Conservation (phyloP, 2,113 vertebrate genomes). For the Felis chaus region DNA sequence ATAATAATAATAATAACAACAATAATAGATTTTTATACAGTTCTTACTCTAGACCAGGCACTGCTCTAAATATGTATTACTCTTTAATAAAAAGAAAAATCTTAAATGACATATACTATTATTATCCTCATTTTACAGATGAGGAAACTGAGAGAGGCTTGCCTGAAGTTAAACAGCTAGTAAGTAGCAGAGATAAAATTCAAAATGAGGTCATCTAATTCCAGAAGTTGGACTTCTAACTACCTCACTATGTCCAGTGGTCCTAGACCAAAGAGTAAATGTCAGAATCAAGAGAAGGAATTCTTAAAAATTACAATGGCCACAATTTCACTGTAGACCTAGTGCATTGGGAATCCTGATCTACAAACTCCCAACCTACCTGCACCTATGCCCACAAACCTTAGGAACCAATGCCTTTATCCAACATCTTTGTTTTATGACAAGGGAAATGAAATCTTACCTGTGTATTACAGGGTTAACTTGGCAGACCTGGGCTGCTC, state of each 20-base stretch:
- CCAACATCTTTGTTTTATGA: background rate
- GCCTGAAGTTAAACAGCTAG: background rate
- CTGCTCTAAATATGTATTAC: background rate
- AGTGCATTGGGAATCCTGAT: background rate
- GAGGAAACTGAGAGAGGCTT: background rate
- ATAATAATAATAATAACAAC: background rate
- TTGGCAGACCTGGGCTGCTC: background rate
- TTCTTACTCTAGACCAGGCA: background rate
- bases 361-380: rapidly evolving
- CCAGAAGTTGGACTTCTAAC: background rate
- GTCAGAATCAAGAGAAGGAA: background rate
- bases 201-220: background rate
- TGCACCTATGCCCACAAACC: background rate
- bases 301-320: background rate
- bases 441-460: background rate
- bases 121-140: background rate
- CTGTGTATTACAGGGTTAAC: background rate
- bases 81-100: background rate
- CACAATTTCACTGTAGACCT: background rate
- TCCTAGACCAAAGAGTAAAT: background rate
- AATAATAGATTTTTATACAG: background rate
- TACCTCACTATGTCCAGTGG: background rate
- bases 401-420: background rate
- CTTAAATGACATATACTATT: background rate
- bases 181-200: background rate